These are phyloP conservation scores for Triplophysa tibetana DNA, from an alignment of 2,113 vertebrate species.

Conservation along the genomic window DNA sequence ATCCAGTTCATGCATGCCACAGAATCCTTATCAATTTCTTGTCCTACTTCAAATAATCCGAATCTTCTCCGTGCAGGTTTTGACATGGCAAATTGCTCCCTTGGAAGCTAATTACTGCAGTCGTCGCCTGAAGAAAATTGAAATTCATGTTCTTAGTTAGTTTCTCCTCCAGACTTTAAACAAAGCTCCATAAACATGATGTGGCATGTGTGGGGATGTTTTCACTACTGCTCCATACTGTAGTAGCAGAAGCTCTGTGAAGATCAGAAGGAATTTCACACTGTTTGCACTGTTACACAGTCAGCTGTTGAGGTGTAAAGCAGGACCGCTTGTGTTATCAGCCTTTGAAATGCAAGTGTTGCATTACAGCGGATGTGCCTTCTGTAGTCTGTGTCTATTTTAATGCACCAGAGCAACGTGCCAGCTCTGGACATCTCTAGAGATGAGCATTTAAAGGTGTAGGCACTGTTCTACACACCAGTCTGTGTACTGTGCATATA, in stretches of 20 bases:
- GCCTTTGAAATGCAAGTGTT: conserved; percentile 21
- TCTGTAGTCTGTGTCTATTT: not conserved
- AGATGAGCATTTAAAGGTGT: not conserved
- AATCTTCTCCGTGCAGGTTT: conserved; percentile 58
- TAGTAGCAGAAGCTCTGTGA: not conserved
- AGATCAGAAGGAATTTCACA: conserved; percentile 35
- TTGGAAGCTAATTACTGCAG: conserved; percentile 39
- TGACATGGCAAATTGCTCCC: conserved; percentile 59
- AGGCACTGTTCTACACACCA: not conserved
- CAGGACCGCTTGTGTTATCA: conserved; percentile 15
- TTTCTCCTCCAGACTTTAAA: conserved; percentile 50
- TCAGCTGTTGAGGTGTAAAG: conserved; percentile 37
- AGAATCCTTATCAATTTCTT: not conserved
- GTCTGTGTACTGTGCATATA: too few species aligned
- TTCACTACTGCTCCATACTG: not conserved
- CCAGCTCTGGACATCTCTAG: not conserved
- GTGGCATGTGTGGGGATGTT: conserved; percentile 51
- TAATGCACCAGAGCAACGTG: conserved; percentile 13
- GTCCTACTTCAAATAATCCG: conserved; percentile 50
- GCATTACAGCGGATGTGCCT: conserved; percentile 2
- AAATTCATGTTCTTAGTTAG: conserved; percentile 52
- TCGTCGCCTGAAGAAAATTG: conserved; percentile 58
- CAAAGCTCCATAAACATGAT: conserved; percentile 58
- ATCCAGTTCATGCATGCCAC: not conserved
- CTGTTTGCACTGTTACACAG: not conserved